phyloP scores from a whole-genome alignment of 2,888 invertebrate species.

The Anthophora plumipes region DNA sequence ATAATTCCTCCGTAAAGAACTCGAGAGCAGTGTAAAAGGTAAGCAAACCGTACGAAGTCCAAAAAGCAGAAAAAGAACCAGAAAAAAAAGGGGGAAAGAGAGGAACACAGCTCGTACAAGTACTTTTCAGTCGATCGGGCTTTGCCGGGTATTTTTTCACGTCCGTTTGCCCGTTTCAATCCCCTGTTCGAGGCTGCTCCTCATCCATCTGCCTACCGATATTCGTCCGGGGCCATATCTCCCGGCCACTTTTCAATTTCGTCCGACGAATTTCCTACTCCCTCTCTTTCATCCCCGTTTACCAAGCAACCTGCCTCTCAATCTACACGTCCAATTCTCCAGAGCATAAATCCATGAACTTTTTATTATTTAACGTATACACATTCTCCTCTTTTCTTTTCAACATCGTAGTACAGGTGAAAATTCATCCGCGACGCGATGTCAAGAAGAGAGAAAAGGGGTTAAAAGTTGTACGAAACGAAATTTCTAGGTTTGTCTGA shows the following conservation, averaged over 20 bases:
- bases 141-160: constrained; percentile 71
- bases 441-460: constrained; percentile 27
- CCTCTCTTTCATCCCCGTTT: constrained; percentile 5
- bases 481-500: constrained; percentile 64
- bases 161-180: constrained; percentile 71
- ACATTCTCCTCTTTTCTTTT: not conserved
- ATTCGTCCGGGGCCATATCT: constrained; percentile 71
- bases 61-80: not conserved
- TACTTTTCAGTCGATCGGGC: constrained; percentile 70
- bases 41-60: too few relatives aligned
- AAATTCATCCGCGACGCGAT: not conserved
- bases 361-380: constrained; percentile 76
- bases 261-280: constrained; percentile 58
- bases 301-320: constrained; percentile 12
- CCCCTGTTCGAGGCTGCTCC: constrained; percentile 70
- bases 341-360: constrained; percentile 75
- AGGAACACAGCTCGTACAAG: constrained; percentile 42
- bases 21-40: not conserved
- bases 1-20: constrained; percentile 22
- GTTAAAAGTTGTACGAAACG: constrained; percentile 46
- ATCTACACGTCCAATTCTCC: constrained; percentile 59
- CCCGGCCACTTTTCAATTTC: constrained; percentile 78
- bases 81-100: not conserved
- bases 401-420: not conserved
- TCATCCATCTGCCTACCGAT: constrained; percentile 72